Evolutionary conservation across 2,888 invertebrate genomes (phyloP), one percentile per base, ranked within the genome.

Genomic region (Epicampocera succincta): DNA sequence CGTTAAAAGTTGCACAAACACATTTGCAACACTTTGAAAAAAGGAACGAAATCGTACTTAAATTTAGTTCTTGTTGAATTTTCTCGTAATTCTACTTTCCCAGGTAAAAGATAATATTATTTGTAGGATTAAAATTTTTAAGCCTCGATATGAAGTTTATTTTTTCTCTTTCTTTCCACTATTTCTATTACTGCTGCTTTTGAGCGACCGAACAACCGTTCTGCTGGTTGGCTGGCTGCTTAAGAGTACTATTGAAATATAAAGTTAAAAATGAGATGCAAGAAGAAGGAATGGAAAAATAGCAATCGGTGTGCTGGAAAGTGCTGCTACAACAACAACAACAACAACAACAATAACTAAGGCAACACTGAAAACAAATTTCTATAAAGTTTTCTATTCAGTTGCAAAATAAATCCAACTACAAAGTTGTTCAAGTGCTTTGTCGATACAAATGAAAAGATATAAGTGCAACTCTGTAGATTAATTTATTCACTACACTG

Each of bases 371-470:
- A 25, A 25, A 58, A 42, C 29, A 61, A 44, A 61, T 25, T 15
- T 44, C 17, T 42, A 56, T 21, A 63, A 56, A 29, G 85, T 48
- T 78, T 84, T 76, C 54, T 83, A 58, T 75, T 86, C 40, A 85
- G 83, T 63, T 72, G 82, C 11, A 25, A 29, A 52, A 4, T 12
- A 78, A 50, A 54, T 21, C 52, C 56, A 66, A 19, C 58, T 33
- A 29, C 11, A 48, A 77, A 77, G 54, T 63, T 69, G n/a, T 65
- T 77, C 8, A 52, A 72, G 63, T 66, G 65, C 15, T 66, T 65
- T 52, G 56, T 60, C 58, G 72, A 66, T 78, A 78, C 50, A 58
- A 66, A 60, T 60, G 40, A 50, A 78, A 65, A 60, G 33, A 65
- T 72, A 52, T 21, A 66, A 78, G 29, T 44, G 42, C 63, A 63